These are phyloP conservation scores for Sus cebifrons DNA, from an alignment of 2,797 vertebrate species.

Conservation along the genomic window DNA sequence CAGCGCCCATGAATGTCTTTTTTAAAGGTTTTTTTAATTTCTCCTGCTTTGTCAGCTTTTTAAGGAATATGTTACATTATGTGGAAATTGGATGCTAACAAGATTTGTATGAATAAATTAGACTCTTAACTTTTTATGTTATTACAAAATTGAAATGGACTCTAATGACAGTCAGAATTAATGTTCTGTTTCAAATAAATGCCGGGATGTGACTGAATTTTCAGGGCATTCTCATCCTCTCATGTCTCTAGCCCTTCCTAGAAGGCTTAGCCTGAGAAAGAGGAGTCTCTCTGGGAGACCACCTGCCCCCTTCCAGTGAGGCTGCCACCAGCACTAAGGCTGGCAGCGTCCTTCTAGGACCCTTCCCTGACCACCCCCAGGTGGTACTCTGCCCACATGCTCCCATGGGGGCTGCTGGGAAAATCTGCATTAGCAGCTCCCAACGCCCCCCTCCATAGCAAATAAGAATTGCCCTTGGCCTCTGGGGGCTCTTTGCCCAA, in stretches of 20 bases:
- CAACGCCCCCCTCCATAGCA: neutral
- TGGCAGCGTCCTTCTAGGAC: fast-evolving
- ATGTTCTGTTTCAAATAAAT: constrained; percentile 82
- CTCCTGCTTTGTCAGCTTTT: constrained; percentile 87
- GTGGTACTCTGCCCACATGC: neutral
- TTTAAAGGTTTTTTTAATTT: constrained; percentile 73
- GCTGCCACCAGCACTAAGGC: neutral
- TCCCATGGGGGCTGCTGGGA: neutral
- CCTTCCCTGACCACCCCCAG: neutral
- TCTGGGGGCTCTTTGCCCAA: neutral
- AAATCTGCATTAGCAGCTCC: neutral
- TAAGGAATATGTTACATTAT: constrained; percentile 79
- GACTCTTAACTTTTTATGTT: constrained; percentile 87
- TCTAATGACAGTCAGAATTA: constrained; percentile 76
- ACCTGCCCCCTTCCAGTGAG: neutral
- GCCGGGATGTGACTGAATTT: constrained; percentile 39
- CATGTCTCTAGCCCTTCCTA: neutral
- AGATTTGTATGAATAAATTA: constrained; percentile 86
- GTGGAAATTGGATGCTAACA: constrained; percentile 83
- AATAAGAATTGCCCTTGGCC: neutral
- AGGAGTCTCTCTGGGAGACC: neutral
- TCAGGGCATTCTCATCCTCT: neutral
- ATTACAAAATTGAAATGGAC: constrained; percentile 81
- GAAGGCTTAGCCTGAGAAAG: neutral
- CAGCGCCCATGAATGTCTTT: constrained; percentile 32